Evolutionary conservation across 2,888 invertebrate species (phyloP).

Genomic region (Stenoptilia bipunctidactyla): DNA sequence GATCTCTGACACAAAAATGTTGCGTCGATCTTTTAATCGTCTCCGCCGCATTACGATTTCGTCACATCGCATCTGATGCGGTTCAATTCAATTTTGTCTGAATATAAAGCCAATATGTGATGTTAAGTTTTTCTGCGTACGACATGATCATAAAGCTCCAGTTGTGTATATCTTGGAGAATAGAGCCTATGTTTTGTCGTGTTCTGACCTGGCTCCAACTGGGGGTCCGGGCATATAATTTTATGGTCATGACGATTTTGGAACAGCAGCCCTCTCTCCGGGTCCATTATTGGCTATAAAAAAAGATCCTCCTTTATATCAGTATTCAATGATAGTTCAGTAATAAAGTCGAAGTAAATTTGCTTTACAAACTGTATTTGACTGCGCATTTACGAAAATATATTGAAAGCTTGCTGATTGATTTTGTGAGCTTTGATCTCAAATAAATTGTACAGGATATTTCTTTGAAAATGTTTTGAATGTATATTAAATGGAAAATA

Average conservation of each 20-base stretch:
- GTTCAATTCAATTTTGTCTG: no score
- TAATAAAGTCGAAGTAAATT: no score
- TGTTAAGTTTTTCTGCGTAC: slow-evolving; percentile 68
- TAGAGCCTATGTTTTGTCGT: slow-evolving; percentile 74
- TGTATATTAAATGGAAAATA: no score
- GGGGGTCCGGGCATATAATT: slow-evolving; percentile 79
- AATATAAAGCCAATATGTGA: no score
- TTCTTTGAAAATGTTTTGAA: no score
- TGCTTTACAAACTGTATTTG: no score
- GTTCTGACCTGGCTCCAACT: slow-evolving; percentile 74
- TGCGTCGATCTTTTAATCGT: no score
- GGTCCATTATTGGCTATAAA: slow-evolving; percentile 75
- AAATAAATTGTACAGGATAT: neutral
- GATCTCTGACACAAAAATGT: no score
- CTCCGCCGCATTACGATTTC: no score
- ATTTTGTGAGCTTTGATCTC: neutral
- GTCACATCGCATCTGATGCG: no score
- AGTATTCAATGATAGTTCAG: neutral
- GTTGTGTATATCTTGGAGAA: slow-evolving; percentile 78
- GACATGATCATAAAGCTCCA: slow-evolving; percentile 85
- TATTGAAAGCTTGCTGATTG: neutral
- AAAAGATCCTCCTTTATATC: neutral
- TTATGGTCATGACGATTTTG: slow-evolving; percentile 86
- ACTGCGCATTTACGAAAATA: no score
- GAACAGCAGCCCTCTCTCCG: slow-evolving; percentile 80